Percentiles rank a stretch among this genome's conserved stretches.
These are phyloP conservation scores for Sarcophaga caerulescens DNA, from an alignment of 2,888 invertebrate species.

Conservation along the genomic window DNA sequence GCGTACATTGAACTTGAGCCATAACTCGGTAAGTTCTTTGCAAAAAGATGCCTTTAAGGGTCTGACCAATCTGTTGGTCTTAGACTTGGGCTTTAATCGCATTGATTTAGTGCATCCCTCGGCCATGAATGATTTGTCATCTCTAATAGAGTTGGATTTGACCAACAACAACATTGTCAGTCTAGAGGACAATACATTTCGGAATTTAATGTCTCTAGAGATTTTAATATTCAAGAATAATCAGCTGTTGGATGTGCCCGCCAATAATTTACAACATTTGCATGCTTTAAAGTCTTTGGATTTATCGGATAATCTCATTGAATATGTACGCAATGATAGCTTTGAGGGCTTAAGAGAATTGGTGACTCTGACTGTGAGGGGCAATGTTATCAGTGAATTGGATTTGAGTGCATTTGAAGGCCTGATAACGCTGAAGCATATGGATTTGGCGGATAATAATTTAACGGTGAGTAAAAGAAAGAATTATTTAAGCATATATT, in stretches of 20 bases:
- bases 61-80: slow-evolving; percentile 84
- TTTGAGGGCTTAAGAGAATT: slow-evolving; percentile 88
- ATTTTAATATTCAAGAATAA: slow-evolving; percentile 90
- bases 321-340: slow-evolving; percentile 87
- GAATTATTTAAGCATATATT: no score
- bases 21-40: slow-evolving; percentile 87
- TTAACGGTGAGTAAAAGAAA: no score
- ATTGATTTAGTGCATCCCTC: slow-evolving; percentile 87
- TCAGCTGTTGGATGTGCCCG: slow-evolving; percentile 89
- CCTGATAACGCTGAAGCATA: slow-evolving; percentile 86
- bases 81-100: slow-evolving; percentile 90
- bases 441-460: slow-evolving; percentile 92
- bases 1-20: slow-evolving; percentile 88
- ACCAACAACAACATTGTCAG: slow-evolving; percentile 89
- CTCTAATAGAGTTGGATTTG: slow-evolving; percentile 88
- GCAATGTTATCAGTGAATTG: slow-evolving; percentile 89
- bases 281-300: slow-evolving; percentile 87
- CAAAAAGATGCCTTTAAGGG: slow-evolving; percentile 90
- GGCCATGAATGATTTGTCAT: slow-evolving; percentile 89
- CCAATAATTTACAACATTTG: slow-evolving; percentile 85
- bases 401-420: slow-evolving; percentile 89
- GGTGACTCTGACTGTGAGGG: slow-evolving; percentile 86
- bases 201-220: slow-evolving; percentile 86
- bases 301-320: slow-evolving; percentile 90
- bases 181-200: slow-evolving; percentile 87